Evolutionary conservation across 2,888 invertebrate species (phyloP).

Genomic region (Latheticus oryzae): DNA sequence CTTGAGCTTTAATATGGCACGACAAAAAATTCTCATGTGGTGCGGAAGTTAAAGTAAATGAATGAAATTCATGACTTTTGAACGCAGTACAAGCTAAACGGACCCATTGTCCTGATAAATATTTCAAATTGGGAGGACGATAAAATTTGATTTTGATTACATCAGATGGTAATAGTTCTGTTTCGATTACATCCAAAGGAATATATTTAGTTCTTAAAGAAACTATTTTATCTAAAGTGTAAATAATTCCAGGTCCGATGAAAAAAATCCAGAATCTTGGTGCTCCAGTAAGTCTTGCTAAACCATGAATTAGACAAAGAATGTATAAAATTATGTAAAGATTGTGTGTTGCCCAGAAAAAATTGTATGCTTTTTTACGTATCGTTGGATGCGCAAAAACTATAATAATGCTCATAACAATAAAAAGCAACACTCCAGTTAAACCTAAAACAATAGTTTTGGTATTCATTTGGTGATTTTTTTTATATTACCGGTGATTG

Average conservation of each 20-base stretch:
- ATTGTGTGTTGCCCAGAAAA: constrained; percentile 95
- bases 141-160: constrained; percentile 96
- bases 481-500: constrained; percentile 80
- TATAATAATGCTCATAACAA: constrained; percentile 94
- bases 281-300: constrained; percentile 91
- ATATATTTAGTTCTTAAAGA: constrained; percentile 86
- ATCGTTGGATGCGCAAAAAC: constrained; percentile 96
- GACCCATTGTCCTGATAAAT: constrained; percentile 95
- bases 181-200: constrained; percentile 92
- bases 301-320: constrained; percentile 87
- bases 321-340: constrained; percentile 88
- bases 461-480: not conserved
- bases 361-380: constrained; percentile 92
- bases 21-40: constrained; percentile 96
- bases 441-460: constrained; percentile 74
- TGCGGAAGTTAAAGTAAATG: constrained; percentile 94
- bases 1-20: constrained; percentile 91
- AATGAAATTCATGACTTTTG: constrained; percentile 90
- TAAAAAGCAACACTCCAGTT: constrained; percentile 87
- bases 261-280: constrained; percentile 96
- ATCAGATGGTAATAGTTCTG: constrained; percentile 92
- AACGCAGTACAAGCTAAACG: constrained; percentile 92
- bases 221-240: constrained; percentile 83
- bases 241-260: constrained; percentile 89
- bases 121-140: constrained; percentile 94